Base-by-base conservation (phyloP, 1,140 invertebrate species). In the honey bee (Apis mellifera) region DNA sequence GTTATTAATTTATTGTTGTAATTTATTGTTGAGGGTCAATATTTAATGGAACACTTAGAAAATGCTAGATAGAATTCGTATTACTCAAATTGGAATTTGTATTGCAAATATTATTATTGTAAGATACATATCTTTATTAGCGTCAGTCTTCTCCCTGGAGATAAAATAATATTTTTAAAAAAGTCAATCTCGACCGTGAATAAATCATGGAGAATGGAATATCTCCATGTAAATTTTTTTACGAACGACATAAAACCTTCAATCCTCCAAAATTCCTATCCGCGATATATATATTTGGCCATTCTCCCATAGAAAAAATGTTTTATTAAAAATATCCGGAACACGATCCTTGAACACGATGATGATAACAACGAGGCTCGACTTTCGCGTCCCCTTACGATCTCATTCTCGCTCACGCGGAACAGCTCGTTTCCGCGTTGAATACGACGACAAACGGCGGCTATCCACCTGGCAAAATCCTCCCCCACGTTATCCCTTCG, bases 371-470 rank as follows among this genome's bases (percentile, higher is more conserved):
- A 21, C 19, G 62, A 32, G 26, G 32, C 62, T 17, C 15, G 3
- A 15, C 26, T 23, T 64, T 15, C 15, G 17, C 26, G 15, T 17
- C 15, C 17, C 62, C 9, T 23, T 15, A 32, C 62, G 26, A 32
- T 66, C 42, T 71, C 70, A 32, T 55, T 75, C 57, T 17, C 32
- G 5, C 62, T 42, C 26, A 17, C 48, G 32, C 48, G 60, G 62
- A 13, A 19, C n/a, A 1, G 9, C 21, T 26, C n/a, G 59, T 65
- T 64, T 54, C 65, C 13, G 9, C 59, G 15, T 9, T 15, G 13
- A 32, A 57, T 69, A 7, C 23, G 77, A 15, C 59, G 17, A 74
- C 70, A 54, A 60, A 54, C n/a, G 78, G 78, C 66, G 26, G 48
- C 17, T n/a, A 57, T 72, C 72, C 68, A 13, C 68, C 2, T 9